Evolutionary conservation across 2,113 vertebrate species (phyloP).

Genomic region (Sapajus apella): DNA sequence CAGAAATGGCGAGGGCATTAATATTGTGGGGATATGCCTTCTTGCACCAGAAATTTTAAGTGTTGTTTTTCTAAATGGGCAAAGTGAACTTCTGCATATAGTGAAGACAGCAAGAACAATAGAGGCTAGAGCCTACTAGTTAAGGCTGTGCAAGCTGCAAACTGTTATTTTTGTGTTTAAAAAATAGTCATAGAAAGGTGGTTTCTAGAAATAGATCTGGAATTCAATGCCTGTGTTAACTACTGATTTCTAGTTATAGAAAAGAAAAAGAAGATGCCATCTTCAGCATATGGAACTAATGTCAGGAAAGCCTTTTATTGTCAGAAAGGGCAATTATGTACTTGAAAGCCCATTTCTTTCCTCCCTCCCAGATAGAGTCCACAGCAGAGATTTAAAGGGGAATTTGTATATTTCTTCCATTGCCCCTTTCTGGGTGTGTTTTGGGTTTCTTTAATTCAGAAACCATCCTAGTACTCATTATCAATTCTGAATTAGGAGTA

Average conservation of each 20-base stretch:
- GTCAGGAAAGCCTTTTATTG: constrained; percentile 17
- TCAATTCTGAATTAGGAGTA: neutral
- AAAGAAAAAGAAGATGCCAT: neutral
- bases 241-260: neutral
- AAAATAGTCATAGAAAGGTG: neutral
- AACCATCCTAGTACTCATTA: neutral
- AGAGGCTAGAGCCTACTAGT: neutral
- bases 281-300: constrained; percentile 32
- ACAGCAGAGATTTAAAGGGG: neutral
- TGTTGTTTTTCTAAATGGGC: neutral
- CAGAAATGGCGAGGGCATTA: neutral
- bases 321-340: neutral
- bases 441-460: neutral
- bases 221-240: neutral
- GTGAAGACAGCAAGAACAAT: neutral
- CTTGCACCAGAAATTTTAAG: neutral
- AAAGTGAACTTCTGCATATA: neutral
- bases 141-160: neutral
- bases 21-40: neutral
- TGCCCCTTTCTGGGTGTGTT: neutral
- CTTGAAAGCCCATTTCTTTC: neutral
- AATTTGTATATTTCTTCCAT: neutral
- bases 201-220: constrained; percentile 15
- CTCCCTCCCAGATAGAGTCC: neutral
- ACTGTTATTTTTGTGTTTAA: neutral